Conservation (phyloP, 2,113 vertebrate species). For the Hoplias malabaricus region DNA sequence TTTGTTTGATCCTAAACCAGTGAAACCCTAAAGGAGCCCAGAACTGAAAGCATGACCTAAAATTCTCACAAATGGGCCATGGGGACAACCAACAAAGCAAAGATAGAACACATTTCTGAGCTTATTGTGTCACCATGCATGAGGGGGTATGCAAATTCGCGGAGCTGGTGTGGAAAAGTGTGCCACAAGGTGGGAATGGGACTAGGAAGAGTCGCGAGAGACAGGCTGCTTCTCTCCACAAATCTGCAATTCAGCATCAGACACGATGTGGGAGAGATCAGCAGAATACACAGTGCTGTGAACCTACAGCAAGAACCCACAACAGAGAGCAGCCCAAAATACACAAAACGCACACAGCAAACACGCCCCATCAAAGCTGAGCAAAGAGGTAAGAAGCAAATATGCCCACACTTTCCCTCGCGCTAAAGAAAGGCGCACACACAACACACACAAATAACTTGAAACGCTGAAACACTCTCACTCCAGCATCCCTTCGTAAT, state of each 20-base stretch:
- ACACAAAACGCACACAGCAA: conserved; percentile 4
- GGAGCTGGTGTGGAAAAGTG: conserved; percentile 12
- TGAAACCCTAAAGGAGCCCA: no score
- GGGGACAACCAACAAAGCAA: neutral
- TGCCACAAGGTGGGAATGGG: conserved; percentile 24
- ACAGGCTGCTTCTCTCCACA: conserved; percentile 6
- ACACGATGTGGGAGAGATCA: conserved; percentile 30
- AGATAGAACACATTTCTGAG: neutral
- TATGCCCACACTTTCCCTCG: neutral
- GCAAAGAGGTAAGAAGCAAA: neutral
- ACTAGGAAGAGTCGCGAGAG: conserved; percentile 32
- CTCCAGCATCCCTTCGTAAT: neutral
- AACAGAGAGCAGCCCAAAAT: conserved; percentile 20
- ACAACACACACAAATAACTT: neutral
- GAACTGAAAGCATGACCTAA: neutral
- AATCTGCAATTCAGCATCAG: conserved; percentile 29
- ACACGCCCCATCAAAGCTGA: neutral
- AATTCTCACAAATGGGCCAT: neutral
- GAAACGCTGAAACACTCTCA: neutral
- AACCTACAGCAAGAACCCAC: neutral
- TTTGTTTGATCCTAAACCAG: no score
- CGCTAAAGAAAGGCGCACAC: neutral
- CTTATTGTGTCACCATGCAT: conserved; percentile 21
- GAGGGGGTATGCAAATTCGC: conserved; percentile 35
- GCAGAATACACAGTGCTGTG: neutral